These are phyloP conservation scores for Choristoneura fumiferana DNA, from an alignment of 1,140 invertebrate species.

Conservation along the genomic window DNA sequence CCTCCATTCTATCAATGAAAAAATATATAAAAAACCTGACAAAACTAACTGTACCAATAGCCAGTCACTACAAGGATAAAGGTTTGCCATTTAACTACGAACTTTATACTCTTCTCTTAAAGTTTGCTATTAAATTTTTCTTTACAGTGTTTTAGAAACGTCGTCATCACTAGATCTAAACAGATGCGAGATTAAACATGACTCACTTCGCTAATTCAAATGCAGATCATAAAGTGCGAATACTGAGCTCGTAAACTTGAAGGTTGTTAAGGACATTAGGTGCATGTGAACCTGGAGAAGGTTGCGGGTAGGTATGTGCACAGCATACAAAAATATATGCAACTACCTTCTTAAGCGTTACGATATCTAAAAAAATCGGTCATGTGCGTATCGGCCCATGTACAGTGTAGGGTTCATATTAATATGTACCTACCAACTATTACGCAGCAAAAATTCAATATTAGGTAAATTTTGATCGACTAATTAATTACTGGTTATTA, in stretches of 20 bases:
- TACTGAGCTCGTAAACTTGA: slow-evolving; percentile 4
- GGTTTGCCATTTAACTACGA: slow-evolving; percentile 19
- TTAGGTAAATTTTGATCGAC: no score
- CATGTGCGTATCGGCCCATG: no score
- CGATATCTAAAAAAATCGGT: no score
- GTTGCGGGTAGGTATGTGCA: not conserved
- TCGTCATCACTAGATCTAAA: slow-evolving; percentile 38
- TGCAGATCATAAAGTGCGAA: slow-evolving; percentile 43
- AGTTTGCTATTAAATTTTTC: slow-evolving; percentile 3
- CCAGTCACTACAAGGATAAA: slow-evolving; percentile 21
- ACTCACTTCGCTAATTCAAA: slow-evolving; percentile 57
- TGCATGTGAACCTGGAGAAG: not conserved
- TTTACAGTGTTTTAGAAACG: slow-evolving; percentile 30
- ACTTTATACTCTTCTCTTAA: slow-evolving; percentile 7
- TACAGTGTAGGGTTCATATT: no score
- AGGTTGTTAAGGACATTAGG: slow-evolving; percentile 11
- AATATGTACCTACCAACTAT: no score
- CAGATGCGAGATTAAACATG: slow-evolving; percentile 38
- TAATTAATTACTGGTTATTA: no score
- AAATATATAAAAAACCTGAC: slow-evolving; percentile 45
- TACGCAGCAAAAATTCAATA: no score
- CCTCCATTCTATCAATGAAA: slow-evolving; percentile 56
- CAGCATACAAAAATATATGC: no score
- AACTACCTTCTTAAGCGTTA: no score
- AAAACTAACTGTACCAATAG: slow-evolving; percentile 41